Percentiles rank a stretch among this genome's conserved stretches.
Conservation (phyloP, 1,140 invertebrate species). For the Ptiloglossa arizonensis region DNA sequence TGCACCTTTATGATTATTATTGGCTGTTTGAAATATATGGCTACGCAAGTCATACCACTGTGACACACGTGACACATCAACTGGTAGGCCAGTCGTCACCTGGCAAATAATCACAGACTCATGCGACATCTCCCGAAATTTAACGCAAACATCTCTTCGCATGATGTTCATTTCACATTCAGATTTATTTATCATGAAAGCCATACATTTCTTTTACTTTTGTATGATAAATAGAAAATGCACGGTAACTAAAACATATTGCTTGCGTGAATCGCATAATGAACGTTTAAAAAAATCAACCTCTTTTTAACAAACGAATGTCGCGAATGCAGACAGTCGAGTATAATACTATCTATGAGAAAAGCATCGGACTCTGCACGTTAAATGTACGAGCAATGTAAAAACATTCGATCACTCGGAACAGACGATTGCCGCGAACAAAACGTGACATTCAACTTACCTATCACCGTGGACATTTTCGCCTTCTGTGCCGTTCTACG, state of each 20-base stretch:
- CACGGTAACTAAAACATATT: not conserved
- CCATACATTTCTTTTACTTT: not conserved
- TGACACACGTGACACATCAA: slow-evolving; percentile 48
- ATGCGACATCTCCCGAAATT: slow-evolving; percentile 53
- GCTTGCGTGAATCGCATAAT: not conserved
- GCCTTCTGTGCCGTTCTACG: slow-evolving; percentile 31
- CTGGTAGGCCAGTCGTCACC: slow-evolving; percentile 13
- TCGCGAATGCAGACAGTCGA: not conserved
- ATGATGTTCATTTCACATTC: too few species aligned
- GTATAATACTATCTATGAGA: not conserved
- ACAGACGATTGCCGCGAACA: slow-evolving; percentile 19
- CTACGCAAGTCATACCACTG: not conserved
- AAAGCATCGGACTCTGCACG: not conserved
- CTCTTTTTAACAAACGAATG: not conserved
- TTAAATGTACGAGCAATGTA: not conserved
- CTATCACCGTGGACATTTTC: slow-evolving; percentile 66
- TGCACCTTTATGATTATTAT: not conserved
- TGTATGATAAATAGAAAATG: not conserved
- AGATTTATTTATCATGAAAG: not conserved
- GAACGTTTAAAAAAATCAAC: not conserved
- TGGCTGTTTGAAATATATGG: slow-evolving; percentile 34
- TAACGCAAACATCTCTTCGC: not conserved
- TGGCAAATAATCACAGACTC: slow-evolving; percentile 13
- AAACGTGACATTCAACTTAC: slow-evolving; percentile 57
- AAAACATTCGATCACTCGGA: slow-evolving; percentile 31